Percentiles rank a stretch among this genome's conserved stretches.
Conservation (phyloP, 2,888 invertebrate genomes). For the Patella pellucida region DNA sequence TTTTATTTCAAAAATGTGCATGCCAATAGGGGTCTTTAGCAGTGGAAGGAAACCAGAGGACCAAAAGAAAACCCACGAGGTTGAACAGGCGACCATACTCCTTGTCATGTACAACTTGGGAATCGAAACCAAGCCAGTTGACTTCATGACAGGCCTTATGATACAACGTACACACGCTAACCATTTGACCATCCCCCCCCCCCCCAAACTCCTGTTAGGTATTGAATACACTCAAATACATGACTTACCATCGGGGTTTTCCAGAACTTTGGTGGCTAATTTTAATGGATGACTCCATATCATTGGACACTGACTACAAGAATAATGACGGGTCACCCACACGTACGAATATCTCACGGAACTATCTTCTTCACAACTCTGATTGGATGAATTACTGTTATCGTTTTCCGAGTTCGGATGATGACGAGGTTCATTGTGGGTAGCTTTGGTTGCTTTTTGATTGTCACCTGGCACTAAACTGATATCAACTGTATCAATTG, state of each 20-base stretch:
- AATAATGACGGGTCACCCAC: slow-evolving; percentile 61
- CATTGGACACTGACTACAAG: slow-evolving; percentile 56
- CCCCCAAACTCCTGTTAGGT: too few species aligned
- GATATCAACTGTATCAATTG: slow-evolving; percentile 18
- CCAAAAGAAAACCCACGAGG: too few species aligned
- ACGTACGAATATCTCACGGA: slow-evolving; percentile 44
- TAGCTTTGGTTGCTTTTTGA: slow-evolving; percentile 3
- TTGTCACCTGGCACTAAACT: slow-evolving; percentile 1
- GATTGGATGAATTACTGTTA: neutral
- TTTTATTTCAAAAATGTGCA: too few species aligned
- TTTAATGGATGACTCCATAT: slow-evolving; percentile 57
- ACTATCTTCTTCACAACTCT: slow-evolving; percentile 13
- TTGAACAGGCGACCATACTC: too few species aligned
- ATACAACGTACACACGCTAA: too few species aligned
- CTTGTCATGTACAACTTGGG: too few species aligned
- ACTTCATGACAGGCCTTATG: too few species aligned
- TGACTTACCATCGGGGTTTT: slow-evolving; percentile 15
- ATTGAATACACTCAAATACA: neutral
- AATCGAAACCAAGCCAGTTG: too few species aligned
- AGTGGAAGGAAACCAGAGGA: too few species aligned
- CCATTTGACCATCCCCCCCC: too few species aligned
- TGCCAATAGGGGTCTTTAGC: too few species aligned
- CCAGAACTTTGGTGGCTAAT: slow-evolving; percentile 41
- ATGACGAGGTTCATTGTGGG: slow-evolving; percentile 15
- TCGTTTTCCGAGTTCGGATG: neutral